A percentile compares a stretch with the other conserved stretches of the same genome.
These are phyloP conservation scores for Drosophila mojavensis DNA, from an alignment of 1,140 invertebrate genomes.

Conservation along the genomic window DNA sequence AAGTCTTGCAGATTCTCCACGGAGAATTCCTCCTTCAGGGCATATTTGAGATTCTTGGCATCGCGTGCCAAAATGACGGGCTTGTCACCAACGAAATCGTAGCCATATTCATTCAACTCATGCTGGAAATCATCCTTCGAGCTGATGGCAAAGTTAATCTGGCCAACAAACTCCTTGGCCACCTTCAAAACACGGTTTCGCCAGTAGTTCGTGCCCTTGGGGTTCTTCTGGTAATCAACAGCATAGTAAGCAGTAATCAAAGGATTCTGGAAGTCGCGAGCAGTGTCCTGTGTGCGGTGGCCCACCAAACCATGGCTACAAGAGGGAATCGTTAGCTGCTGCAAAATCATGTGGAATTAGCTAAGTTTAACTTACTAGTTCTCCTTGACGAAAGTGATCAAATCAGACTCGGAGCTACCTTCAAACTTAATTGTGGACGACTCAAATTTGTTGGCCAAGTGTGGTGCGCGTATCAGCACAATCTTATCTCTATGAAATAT, in stretches of 20 bases:
- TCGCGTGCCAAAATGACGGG: slow-evolving; percentile 94
- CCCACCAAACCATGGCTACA: slow-evolving; percentile 96
- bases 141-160: slow-evolving; percentile 94
- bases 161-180: slow-evolving; percentile 92
- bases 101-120: slow-evolving; percentile 96
- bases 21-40: slow-evolving; percentile 95
- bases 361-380: slow-evolving; percentile 91
- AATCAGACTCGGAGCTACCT: slow-evolving; percentile 88
- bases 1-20: slow-evolving; percentile 95
- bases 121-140: slow-evolving; percentile 97
- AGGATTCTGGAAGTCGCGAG: slow-evolving; percentile 94
- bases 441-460: slow-evolving; percentile 96
- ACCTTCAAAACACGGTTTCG: slow-evolving; percentile 98
- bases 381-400: slow-evolving; percentile 92
- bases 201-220: slow-evolving; percentile 99
- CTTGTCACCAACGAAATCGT: slow-evolving; percentile 95
- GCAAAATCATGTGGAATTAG: background rate
- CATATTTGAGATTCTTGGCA: slow-evolving; percentile 94
- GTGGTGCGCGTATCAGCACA: slow-evolving; percentile 94
- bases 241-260: slow-evolving; percentile 96
- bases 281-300: slow-evolving; percentile 93
- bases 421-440: slow-evolving; percentile 89
- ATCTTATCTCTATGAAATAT: slow-evolving; percentile 89
- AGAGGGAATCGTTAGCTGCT: slow-evolving; percentile 39
- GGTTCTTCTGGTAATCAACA: slow-evolving; percentile 98